Evolutionary conservation across 2,797 vertebrate species (phyloP).

Genomic region (Pseudopleuronectes americanus): DNA sequence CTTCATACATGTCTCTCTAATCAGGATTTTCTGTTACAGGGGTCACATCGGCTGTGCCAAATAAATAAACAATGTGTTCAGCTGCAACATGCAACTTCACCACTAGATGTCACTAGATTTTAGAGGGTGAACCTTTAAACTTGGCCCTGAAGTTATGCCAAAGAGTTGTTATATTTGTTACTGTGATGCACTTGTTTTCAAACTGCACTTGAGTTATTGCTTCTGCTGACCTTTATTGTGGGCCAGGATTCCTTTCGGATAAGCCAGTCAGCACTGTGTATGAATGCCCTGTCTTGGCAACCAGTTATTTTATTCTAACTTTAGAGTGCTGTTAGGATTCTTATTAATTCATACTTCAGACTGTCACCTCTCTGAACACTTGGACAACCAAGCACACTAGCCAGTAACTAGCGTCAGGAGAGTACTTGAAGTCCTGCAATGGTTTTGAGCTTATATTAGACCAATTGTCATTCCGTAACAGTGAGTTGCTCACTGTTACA

Average conservation of each 20-base stretch:
- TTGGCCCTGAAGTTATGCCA: too few relatives aligned
- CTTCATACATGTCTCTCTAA: constrained; percentile 16
- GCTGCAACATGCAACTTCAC: too few relatives aligned
- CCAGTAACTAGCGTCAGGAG: constrained; percentile 42
- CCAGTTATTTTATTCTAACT: constrained; percentile 39
- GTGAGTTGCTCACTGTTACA: constrained; percentile 34
- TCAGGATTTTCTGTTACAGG: neutral
- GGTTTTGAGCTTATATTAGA: constrained; percentile 45
- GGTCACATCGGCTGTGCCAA: neutral
- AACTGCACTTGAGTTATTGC: constrained; percentile 2
- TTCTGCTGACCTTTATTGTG: constrained; percentile 14
- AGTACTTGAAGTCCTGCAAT: constrained; percentile 46
- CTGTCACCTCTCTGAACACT: constrained; percentile 37
- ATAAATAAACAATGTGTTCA: neutral
- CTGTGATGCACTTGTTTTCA: too few relatives aligned
- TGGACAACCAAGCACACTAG: constrained; percentile 12
- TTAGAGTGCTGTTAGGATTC: constrained; percentile 42
- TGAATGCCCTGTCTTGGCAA: constrained; percentile 43
- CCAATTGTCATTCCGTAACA: constrained; percentile 67
- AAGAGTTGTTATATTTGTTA: too few relatives aligned
- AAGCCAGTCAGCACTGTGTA: constrained; percentile 35
- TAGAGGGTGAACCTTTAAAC: too few relatives aligned
- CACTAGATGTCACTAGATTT: too few relatives aligned
- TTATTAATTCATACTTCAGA: constrained; percentile 38
- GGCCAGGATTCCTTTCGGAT: constrained; percentile 31